Evolutionary conservation across 2,888 invertebrate genomes (phyloP), one percentile per base, ranked within the genome.

Genomic region (Prostheceraeus crozeri): DNA sequence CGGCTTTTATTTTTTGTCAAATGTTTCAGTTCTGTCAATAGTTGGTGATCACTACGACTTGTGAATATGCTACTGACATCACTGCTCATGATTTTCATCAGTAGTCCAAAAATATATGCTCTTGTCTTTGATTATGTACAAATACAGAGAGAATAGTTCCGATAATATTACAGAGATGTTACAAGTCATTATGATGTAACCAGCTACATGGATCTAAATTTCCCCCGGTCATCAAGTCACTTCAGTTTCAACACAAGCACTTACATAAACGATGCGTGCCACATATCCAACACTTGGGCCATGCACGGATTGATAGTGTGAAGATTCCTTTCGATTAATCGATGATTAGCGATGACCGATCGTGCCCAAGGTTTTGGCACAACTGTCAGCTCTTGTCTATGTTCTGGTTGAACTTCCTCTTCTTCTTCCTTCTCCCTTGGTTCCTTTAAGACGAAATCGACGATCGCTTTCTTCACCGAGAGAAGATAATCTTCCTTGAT

Each of bases 361-460:
- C 82, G 81, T 58, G 83, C 80, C 83, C 85, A 86, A 10, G 82
- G 82, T 65, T 84, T 83, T 63, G 84, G 83, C 65, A 62, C 82
- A 76, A 65, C 84, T 62, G 72, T 85, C 83, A 67, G 76, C 72
- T 69, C 84, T 79, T 64, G 81, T 71, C 46, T 78, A 78, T 76
- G 76, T 6, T 70, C 70, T 3, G 70, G 72, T 14, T 71, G 64
- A 52, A 68, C 67, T 57, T 70, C 70, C 48, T 70, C 69, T 59
- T 70, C 65, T 48, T 70, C 70, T 23, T 71, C 71, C 58, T 71
- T 71, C 65, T 76, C 75, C 40, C 80, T 78, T 0, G 86, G 84
- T 76, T 89, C 86, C 69, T 85, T 84, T 2, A 93, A 79, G 0
- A 89, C 88, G 73, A 89, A 93, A 77, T 91, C 90, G 0, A 93